Evolutionary conservation across 2,888 invertebrate genomes (phyloP).

Genomic region (Omphaloscelis lunosa): DNA sequence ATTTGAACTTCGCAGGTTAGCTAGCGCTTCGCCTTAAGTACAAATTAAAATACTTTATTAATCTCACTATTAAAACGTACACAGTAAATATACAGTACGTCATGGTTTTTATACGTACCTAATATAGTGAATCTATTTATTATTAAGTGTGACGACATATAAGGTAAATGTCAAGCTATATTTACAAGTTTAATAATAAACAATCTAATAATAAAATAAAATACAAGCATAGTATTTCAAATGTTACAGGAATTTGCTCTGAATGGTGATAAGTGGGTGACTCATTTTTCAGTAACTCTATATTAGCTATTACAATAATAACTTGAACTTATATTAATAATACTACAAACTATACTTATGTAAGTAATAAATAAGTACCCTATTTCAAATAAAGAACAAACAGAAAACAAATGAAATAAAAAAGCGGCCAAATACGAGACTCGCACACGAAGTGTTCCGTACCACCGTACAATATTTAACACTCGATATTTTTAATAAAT

Average conservation of each 20-base stretch:
- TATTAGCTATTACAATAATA: constrained; percentile 7
- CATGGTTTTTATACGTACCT: neutral
- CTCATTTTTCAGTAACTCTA: constrained; percentile 17
- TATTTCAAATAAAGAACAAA: constrained; percentile 31
- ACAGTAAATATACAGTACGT: no score
- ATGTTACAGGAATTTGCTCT: constrained; percentile 22
- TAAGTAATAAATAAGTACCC: neutral
- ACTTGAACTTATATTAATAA: neutral
- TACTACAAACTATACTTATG: neutral
- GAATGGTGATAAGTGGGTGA: constrained; percentile 8
- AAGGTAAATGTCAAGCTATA: constrained; percentile 20
- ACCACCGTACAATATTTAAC: no score
- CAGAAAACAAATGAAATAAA: neutral
- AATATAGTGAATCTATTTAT: neutral
- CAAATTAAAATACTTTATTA: no score
- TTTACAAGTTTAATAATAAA: neutral
- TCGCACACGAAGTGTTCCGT: no score
- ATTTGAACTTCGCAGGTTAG: no score
- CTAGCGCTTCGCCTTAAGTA: no score
- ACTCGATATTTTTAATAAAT: no score
- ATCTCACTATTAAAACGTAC: no score
- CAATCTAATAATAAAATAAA: neutral
- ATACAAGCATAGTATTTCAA: neutral
- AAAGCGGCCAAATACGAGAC: neutral
- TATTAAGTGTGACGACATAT: neutral